phyloP scores from a whole-genome alignment of 2,113 vertebrate species.

The Motacilla tschutschensis region DNA sequence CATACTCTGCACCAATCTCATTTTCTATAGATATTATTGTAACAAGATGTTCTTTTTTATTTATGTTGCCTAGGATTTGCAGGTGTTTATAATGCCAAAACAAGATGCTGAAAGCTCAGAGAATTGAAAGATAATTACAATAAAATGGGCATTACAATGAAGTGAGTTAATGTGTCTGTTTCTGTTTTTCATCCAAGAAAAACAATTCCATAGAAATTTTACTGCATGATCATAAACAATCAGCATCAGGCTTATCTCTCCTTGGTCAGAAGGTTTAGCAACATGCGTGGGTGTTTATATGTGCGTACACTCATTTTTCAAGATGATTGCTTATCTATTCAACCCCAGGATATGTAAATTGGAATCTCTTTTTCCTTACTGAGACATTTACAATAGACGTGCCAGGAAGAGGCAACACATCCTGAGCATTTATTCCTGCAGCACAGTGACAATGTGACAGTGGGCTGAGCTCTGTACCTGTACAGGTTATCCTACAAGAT shows the following conservation, averaged over 20 bases:
- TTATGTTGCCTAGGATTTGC: not conserved
- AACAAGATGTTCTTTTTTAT: not conserved
- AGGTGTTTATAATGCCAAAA: slow-evolving; percentile 2
- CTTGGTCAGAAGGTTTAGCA: slow-evolving; percentile 20
- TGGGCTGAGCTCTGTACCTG: not conserved
- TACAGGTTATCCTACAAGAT: not conserved
- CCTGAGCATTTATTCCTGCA: not conserved
- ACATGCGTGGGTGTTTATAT: not conserved
- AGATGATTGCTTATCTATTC: slow-evolving; percentile 13
- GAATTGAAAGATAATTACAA: slow-evolving; percentile 13
- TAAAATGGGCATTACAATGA: slow-evolving; percentile 22
- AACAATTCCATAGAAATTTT: slow-evolving; percentile 15
- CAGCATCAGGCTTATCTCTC: not conserved
- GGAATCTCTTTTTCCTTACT: not conserved
- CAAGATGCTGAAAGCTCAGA: slow-evolving; percentile 17
- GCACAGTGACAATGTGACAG: not conserved
- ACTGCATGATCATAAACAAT: not conserved
- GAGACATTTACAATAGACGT: not conserved
- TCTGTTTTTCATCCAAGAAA: slow-evolving; percentile 13
- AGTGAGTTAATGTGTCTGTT: not conserved
- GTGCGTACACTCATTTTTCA: not conserved
- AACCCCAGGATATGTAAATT: not conserved
- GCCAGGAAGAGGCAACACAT: not conserved
- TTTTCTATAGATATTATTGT: not conserved
- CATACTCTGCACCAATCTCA: not conserved